Evolutionary conservation across 2,888 invertebrate genomes (phyloP).

Genomic region (Caenorhabditis virilis): DNA sequence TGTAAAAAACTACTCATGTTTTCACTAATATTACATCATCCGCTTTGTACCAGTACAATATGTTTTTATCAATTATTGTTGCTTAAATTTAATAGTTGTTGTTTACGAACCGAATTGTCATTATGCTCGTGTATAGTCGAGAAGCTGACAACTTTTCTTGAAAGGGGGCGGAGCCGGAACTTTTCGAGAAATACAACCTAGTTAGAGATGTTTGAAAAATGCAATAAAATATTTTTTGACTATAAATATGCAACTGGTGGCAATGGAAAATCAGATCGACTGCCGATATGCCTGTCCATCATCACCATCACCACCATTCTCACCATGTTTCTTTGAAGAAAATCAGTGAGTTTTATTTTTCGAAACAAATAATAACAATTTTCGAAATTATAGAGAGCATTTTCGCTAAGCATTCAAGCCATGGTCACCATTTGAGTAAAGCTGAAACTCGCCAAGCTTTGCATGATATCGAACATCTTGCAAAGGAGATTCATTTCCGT

Average conservation of each 20-base stretch:
- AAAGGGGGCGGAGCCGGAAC: background rate
- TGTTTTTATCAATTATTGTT: background rate
- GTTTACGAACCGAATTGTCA: no score
- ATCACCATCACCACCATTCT: conserved; percentile 24
- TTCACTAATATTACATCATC: no score
- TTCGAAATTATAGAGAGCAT: conserved; percentile 28
- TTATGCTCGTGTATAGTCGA: no score
- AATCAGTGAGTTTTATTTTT: conserved; percentile 30
- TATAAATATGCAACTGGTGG: background rate
- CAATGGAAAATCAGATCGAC: background rate
- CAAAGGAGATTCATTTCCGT: conserved; percentile 27
- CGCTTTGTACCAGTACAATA: no score
- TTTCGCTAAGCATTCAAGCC: conserved; percentile 29
- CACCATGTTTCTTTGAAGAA: conserved; percentile 29
- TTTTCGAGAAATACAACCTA: background rate
- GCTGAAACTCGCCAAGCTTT: conserved; percentile 31
- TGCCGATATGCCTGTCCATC: background rate
- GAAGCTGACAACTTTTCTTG: no score
- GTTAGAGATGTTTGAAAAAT: background rate
- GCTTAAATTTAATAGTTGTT: background rate
- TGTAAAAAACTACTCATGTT: no score
- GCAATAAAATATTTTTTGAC: background rate
- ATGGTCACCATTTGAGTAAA: conserved; percentile 22
- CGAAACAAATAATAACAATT: background rate
- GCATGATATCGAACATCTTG: conserved; percentile 27